Percentiles rank a stretch among this genome's conserved stretches.
These are phyloP conservation scores for Gymnogyps californianus DNA, from an alignment of 2,113 vertebrate species.

Conservation along the genomic window DNA sequence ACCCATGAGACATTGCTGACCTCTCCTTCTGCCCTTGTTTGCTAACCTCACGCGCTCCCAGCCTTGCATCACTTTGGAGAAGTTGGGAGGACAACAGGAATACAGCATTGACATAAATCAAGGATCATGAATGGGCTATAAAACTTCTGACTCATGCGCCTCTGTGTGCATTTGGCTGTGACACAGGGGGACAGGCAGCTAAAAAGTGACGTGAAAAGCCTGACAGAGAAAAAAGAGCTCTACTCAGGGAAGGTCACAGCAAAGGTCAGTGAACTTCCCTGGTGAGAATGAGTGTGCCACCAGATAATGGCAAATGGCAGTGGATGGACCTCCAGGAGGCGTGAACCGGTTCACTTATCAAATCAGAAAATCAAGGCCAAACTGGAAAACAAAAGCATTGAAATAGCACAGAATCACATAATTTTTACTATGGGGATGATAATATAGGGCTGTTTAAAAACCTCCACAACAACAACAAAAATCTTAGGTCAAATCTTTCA, in stretches of 20 bases:
- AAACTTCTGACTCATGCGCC: not conserved
- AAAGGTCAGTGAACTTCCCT: not conserved
- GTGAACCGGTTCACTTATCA: not conserved
- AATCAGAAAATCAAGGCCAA: not conserved
- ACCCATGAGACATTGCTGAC: not conserved
- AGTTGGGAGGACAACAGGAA: not conserved
- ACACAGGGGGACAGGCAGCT: not conserved
- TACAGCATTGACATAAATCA: slow-evolving; percentile 34
- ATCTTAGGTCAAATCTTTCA: not conserved
- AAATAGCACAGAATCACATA: not conserved
- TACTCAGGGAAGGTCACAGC: not conserved
- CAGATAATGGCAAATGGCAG: not conserved
- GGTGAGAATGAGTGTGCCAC: not conserved
- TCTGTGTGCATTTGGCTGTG: not conserved
- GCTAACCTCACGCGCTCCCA: not conserved
- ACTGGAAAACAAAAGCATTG: not conserved
- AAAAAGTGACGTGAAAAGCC: not conserved
- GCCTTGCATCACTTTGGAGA: not conserved
- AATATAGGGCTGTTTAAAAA: not conserved
- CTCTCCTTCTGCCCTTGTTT: not conserved
- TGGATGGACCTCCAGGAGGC: not conserved
- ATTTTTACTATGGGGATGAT: not conserved
- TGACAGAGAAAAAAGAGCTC: not conserved
- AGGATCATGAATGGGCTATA: slow-evolving; percentile 16
- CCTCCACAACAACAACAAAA: not conserved